Percentiles rank a stretch among this genome's conserved stretches.
These are phyloP conservation scores for Homalodisca vitripennis DNA, from an alignment of 1,140 invertebrate species.

Conservation along the genomic window DNA sequence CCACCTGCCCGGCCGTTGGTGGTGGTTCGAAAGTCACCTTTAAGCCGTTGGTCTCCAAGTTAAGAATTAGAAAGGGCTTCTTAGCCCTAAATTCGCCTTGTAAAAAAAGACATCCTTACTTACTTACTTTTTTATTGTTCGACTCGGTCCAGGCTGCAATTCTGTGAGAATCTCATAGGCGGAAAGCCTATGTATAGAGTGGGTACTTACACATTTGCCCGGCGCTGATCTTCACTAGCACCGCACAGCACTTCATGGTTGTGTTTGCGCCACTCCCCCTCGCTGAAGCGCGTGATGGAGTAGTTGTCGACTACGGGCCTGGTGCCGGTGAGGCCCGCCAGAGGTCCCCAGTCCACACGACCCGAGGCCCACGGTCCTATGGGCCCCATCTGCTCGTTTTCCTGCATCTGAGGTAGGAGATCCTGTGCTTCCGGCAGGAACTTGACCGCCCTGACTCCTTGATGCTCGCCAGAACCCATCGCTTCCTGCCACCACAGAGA, in stretches of 20 bases:
- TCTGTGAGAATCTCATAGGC: too few species aligned
- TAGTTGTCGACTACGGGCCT: constrained; percentile 71
- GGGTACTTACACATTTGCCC: constrained; percentile 45
- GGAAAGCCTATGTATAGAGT: too few species aligned
- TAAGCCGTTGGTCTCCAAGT: too few species aligned
- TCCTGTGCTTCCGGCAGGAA: constrained; percentile 32
- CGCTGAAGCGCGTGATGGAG: constrained; percentile 65
- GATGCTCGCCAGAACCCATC: background rate
- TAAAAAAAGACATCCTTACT: too few species aligned
- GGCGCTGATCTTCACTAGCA: constrained; percentile 43
- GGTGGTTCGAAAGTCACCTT: too few species aligned
- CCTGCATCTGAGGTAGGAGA: background rate
- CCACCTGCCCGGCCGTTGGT: too few species aligned
- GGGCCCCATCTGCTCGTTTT: constrained; percentile 27
- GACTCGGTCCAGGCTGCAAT: too few species aligned
- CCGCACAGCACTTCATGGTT: constrained; percentile 59
- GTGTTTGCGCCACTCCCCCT: constrained; percentile 64
- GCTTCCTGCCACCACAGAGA: background rate
- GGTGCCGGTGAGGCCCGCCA: constrained; percentile 63
- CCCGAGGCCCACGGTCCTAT: constrained; percentile 60
- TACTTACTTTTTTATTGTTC: too few species aligned
- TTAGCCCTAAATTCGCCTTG: too few species aligned
- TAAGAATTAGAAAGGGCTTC: too few species aligned
- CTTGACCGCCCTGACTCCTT: background rate
- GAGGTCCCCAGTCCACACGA: constrained; percentile 65